Conservation (phyloP, 2,888 invertebrate species). For the Andrena marginata region DNA sequence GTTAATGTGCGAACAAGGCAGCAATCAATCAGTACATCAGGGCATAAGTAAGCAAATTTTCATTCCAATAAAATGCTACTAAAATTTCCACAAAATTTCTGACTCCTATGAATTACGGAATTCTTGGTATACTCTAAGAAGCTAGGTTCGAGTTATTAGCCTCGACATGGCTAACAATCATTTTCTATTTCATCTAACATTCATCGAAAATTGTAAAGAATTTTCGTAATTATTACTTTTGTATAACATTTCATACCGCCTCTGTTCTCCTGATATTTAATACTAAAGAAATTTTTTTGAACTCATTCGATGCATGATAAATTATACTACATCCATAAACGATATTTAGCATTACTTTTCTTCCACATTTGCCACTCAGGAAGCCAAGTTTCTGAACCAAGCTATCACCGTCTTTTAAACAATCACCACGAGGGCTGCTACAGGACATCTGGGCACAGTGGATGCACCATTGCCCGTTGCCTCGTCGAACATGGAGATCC, state of each 20-base stretch:
- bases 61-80: no score
- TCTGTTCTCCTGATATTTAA: no score
- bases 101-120: neutral
- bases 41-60: no score
- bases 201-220: no score
- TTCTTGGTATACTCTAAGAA: neutral
- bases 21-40: constrained; percentile 28
- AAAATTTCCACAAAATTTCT: neutral
- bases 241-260: no score
- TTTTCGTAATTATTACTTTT: no score
- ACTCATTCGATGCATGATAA: no score
- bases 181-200: no score
- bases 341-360: neutral
- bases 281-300: no score
- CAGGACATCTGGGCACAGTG: constrained; percentile 55
- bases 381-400: constrained; percentile 13
- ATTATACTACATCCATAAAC: neutral
- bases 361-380: neutral
- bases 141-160: neutral
- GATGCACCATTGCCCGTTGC: constrained; percentile 16
- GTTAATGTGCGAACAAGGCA: constrained; percentile 47
- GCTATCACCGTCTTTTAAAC: constrained; percentile 4
- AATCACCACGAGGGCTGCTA: constrained; percentile 9
- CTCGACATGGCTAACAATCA: neutral
- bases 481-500: constrained; percentile 70